Percentiles rank a stretch among this genome's conserved stretches.
Evolutionary conservation across 2,797 vertebrate genomes (phyloP).

Genomic region (Spinus pinus): DNA sequence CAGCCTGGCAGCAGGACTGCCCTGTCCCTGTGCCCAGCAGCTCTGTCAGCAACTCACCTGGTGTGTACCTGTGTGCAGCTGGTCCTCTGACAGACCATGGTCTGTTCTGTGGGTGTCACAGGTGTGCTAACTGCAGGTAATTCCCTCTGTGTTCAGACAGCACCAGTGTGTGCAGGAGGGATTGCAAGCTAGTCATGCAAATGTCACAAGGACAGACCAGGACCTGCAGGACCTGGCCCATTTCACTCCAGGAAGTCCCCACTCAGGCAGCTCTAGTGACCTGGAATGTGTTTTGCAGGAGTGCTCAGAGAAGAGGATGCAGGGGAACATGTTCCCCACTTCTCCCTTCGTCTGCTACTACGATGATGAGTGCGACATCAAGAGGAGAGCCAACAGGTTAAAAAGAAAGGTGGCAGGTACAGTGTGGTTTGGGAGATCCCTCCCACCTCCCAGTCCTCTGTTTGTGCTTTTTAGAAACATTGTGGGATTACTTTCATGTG

Average conservation of each 20-base stretch:
- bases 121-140: accelerated
- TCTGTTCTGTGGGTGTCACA: too few species aligned
- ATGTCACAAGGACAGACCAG: not conserved
- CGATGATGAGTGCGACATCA: slow-evolving; percentile 78
- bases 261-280: not conserved
- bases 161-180: too few species aligned
- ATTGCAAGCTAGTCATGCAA: not conserved
- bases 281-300: slow-evolving; percentile 76
- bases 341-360: slow-evolving; percentile 84
- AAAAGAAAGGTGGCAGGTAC: slow-evolving; percentile 81
- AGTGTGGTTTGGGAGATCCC: not conserved
- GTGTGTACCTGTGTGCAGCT: not conserved
- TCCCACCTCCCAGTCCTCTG: not conserved
- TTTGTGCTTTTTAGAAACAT: not conserved
- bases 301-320: slow-evolving; percentile 83
- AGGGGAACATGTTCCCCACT: slow-evolving; percentile 78
- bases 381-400: slow-evolving; percentile 67
- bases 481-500: not conserved
- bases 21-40: accelerated
- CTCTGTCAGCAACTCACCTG: accelerated
- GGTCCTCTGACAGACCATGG: too few species aligned
- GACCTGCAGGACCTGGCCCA: not conserved
- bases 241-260: not conserved
- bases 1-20: not conserved
- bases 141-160: not conserved